Evolutionary conservation across 37 sponge, comb jelly and placozoan species (phyloP), one percentile per base, ranked within the genome.

Genomic region (Agelas oroides): DNA sequence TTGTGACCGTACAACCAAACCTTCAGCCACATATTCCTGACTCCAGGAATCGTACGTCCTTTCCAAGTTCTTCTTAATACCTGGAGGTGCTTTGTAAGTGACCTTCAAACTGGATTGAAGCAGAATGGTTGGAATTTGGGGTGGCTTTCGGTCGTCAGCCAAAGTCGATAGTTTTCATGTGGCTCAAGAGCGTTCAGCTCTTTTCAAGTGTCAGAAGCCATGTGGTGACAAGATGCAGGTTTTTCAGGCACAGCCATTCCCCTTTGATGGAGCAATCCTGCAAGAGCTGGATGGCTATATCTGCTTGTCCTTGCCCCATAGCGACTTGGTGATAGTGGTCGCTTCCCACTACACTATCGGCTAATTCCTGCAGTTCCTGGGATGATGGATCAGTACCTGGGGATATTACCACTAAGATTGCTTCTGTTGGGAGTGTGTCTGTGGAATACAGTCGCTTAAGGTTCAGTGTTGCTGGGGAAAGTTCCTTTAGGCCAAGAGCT

Each of bases 381-480:
- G 97, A 97, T n/a, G n/a, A n/a, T 18, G 97, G 97, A 75, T 99
- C 99, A 25, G 96, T 84, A 1, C 99, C 99, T 23, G 99, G 96
- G 5, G 99, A 99, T 6, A 99, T 92, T 1, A 99, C 81, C 53
- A 99, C 58, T 65, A 99, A 78, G 12, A 97, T 87, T 0, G 99
- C 95, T 65, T 97, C 94, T 1, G 65, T 54, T 12, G 89, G 41
- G 0, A 73, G 39, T 13, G 95, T 87, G 75, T 98, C 97, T 0
- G 76, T 65, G 62, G 85, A 40, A 61, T 91, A 91, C 55, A 99
- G 78, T 39, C 86, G 65, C 31, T 83, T 92, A 52, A 99, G 58
- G 77, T 93, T 97, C 13, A 97, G 73, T 0, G 88, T 76, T 15
- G 90, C 46, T 8, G 96, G 95, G 18, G 86, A 89, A 16, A 99